A percentile compares a stretch with the other conserved stretches of the same genome.
phyloP scores from a whole-genome alignment of 2,888 invertebrate genomes.

The Pelosia muscerda region DNA sequence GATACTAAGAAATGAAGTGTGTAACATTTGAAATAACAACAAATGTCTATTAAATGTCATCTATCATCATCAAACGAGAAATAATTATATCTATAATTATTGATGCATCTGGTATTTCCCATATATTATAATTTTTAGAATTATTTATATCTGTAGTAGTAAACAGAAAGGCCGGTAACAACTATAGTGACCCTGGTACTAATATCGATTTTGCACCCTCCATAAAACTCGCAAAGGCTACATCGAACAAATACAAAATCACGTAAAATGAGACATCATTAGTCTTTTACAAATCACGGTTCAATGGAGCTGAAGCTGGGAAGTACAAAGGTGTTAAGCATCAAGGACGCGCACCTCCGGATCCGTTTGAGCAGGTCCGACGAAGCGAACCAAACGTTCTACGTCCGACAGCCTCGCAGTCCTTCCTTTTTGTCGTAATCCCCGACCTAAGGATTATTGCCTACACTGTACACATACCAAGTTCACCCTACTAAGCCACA shows the following conservation, averaged over 20 bases:
- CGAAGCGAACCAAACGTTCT: constrained; percentile 52
- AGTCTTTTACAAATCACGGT: constrained; percentile 68
- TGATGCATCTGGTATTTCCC: no score
- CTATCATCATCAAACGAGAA: not conserved
- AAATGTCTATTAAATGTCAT: not conserved
- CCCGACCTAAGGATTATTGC: constrained; percentile 43
- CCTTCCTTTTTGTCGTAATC: constrained; percentile 46
- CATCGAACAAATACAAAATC: constrained; percentile 25
- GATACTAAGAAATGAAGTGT: not conserved
- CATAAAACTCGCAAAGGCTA: constrained; percentile 21
- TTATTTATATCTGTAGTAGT: not conserved
- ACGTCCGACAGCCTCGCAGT: constrained; percentile 39
- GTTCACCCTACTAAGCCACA: constrained; percentile 37
- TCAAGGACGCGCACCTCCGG: constrained; percentile 37
- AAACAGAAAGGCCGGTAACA: not conserved
- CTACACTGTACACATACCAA: constrained; percentile 44
- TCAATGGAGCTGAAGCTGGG: constrained; percentile 64
- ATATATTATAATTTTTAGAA: no score
- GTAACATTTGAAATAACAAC: not conserved
- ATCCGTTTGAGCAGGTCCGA: constrained; percentile 51
- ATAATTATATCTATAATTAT: no score
- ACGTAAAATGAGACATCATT: constrained; percentile 63
- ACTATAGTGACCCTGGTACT: not conserved
- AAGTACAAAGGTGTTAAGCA: constrained; percentile 68
- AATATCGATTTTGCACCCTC: constrained; percentile 17